These are phyloP conservation scores for Therioaphis trifolii DNA, from an alignment of 2,888 invertebrate genomes.

Conservation along the genomic window DNA sequence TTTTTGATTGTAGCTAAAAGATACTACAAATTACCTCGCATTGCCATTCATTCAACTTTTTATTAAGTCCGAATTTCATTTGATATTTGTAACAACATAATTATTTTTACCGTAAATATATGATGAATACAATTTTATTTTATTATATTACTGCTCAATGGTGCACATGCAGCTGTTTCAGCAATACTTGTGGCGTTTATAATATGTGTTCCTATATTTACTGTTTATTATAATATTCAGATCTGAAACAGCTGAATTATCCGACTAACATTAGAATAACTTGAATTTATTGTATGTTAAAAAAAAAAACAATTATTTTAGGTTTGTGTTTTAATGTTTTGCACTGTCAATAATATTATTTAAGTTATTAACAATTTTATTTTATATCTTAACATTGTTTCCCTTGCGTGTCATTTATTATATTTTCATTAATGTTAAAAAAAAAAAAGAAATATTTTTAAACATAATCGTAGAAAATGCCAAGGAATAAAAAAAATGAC, in stretches of 20 bases:
- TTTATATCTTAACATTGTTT: neutral
- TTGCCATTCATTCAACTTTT: neutral
- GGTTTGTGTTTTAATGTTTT: slow-evolving; percentile 27
- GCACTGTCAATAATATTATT: slow-evolving; percentile 20
- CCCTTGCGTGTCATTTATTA: neutral
- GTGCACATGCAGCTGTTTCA: slow-evolving; percentile 50
- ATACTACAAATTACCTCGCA: slow-evolving; percentile 41
- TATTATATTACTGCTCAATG: slow-evolving; percentile 43
- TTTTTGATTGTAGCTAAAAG: neutral
- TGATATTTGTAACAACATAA: slow-evolving; percentile 20
- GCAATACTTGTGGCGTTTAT: slow-evolving; percentile 30
- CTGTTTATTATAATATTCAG: slow-evolving; percentile 48
- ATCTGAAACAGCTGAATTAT: slow-evolving; percentile 52
- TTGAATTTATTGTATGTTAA: slow-evolving; percentile 30
- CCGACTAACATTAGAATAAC: slow-evolving; percentile 34
- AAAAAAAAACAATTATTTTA: slow-evolving; percentile 25
- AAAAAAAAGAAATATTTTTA: slow-evolving; percentile 23
- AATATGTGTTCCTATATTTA: slow-evolving; percentile 47
- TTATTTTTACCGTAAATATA: slow-evolving; percentile 1
- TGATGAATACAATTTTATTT: slow-evolving; percentile 18
- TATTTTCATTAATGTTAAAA: slow-evolving; percentile 13
- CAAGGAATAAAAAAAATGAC: slow-evolving; percentile 10
- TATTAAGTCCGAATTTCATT: slow-evolving; percentile 19
- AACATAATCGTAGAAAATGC: neutral
- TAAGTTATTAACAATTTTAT: slow-evolving; percentile 22